Evolutionary conservation across 2,113 vertebrate genomes (phyloP).

Genomic region (Pelecanus crispus): DNA sequence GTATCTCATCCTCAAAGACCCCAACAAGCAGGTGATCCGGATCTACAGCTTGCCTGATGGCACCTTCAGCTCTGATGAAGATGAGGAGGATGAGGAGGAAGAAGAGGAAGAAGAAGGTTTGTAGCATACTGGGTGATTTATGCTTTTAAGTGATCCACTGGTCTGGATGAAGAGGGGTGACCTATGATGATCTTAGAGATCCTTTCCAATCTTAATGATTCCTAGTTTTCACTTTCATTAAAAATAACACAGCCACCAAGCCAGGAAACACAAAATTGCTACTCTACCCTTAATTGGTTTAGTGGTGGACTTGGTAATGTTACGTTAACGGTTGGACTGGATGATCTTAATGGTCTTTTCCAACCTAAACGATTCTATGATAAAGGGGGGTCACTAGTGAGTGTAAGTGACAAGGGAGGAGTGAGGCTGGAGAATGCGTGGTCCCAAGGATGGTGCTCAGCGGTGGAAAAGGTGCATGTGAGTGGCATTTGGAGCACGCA

Average conservation of each 20-base stretch:
- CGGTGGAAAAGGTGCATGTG: neutral
- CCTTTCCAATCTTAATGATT: no score
- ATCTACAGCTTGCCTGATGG: constrained; percentile 97
- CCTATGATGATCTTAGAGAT: no score
- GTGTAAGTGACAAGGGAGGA: neutral
- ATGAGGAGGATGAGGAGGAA: constrained; percentile 96
- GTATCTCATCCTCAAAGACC: constrained; percentile 98
- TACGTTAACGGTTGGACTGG: no score
- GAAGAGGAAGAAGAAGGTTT: constrained; percentile 92
- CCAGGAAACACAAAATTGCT: no score
- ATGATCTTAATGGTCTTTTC: no score
- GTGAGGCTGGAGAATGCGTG: rapidly evolving
- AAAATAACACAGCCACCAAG: no score
- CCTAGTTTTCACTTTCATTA: no score
- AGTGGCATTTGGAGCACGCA: neutral
- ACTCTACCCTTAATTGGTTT: no score
- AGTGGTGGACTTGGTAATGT: no score
- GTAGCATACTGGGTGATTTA: neutral
- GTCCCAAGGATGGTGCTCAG: rapidly evolving
- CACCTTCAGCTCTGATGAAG: constrained; percentile 98
- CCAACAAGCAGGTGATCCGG: constrained; percentile 99
- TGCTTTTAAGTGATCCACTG: neutral
- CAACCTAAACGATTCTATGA: no score
- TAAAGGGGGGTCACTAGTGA: no score
- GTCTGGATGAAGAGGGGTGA: neutral